Base-by-base conservation (phyloP, 2,888 invertebrate species). In the Epirrhoe tristata region DNA sequence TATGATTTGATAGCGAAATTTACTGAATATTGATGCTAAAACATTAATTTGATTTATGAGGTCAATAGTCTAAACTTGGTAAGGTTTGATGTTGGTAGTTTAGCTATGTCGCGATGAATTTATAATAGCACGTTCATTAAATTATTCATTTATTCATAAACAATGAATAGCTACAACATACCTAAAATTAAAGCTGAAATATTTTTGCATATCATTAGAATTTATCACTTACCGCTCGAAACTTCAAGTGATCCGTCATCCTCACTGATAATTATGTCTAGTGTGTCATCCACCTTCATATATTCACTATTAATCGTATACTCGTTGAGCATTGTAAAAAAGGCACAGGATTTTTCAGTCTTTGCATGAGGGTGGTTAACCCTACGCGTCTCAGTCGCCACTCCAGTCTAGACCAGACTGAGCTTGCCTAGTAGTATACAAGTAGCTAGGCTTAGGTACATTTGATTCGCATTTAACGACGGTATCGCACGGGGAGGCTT, bases 1-100 rank as follows among this genome's bases (percentile, higher is more conserved):
- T 80, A 81, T 80, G 79, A 74, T 74, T 74, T 58, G 63, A 74
- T 75, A 75, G 75, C 75, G 77, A 78, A 78, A 81, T 80, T 62
- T 75, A 69, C 63, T 67, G 67, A 74, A 77, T 75, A 76, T 82
- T 74, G 75, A 80, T 68, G 66, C 70, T 76, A 75, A 65, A 72
- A 69, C 62, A 73, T 75, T 74, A 58, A 17, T 62, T 63, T 57
- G 66, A 63, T 80, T 76, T 76, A 71, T 61, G 70, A 72, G 63
- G 71, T 72, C 64, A 72, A 72, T 70, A 71, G 70, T 67, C 72
- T 61, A 63, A 75, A 66, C 61, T 74, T 79, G 71, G 69, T 64
- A 63, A 71, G 72, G 62, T 50, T 69, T 66, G 46, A 65, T 51
- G 51, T 64, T 63, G 14, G 31, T 46, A 66, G 55, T 64, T 67